Evolutionary conservation across 2,888 invertebrate species (phyloP).

Genomic region (Orthosia gracilis): DNA sequence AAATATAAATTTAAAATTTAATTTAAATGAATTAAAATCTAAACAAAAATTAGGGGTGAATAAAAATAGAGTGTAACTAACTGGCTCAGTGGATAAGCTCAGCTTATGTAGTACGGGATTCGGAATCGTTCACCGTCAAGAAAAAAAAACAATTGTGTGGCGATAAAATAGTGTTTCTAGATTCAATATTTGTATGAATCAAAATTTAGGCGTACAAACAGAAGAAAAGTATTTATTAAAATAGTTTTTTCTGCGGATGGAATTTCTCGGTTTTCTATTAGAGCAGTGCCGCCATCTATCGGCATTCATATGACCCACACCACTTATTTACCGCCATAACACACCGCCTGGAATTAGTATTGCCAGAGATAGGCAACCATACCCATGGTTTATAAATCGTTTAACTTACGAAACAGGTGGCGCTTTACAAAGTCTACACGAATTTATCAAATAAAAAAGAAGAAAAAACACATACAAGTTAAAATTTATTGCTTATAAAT

Average conservation of each 20-base stretch:
- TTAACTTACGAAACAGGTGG: constrained; percentile 23
- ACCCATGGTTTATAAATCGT: not conserved
- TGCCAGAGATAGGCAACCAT: not conserved
- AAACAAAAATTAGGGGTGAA: not conserved
- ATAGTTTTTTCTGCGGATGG: too few relatives aligned
- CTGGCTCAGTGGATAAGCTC: not conserved
- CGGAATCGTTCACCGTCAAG: not conserved
- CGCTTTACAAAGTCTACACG: not conserved
- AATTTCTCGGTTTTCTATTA: too few relatives aligned
- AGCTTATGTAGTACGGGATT: not conserved
- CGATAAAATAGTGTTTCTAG: not conserved
- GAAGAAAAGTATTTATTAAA: too few relatives aligned
- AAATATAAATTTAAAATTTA: too few relatives aligned
- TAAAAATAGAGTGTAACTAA: not conserved
- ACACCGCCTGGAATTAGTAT: not conserved
- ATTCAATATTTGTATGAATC: not conserved
- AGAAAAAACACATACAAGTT: not conserved
- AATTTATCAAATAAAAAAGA: not conserved
- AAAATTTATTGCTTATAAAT: too few relatives aligned
- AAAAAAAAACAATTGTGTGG: not conserved
- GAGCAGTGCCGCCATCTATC: constrained; percentile 17
- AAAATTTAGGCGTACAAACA: not conserved
- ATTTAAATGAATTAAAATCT: not conserved
- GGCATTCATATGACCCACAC: not conserved
- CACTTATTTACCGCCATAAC: not conserved